These are phyloP conservation scores for Geotria australis DNA, from an alignment of 2,797 vertebrate species.

Conservation along the genomic window DNA sequence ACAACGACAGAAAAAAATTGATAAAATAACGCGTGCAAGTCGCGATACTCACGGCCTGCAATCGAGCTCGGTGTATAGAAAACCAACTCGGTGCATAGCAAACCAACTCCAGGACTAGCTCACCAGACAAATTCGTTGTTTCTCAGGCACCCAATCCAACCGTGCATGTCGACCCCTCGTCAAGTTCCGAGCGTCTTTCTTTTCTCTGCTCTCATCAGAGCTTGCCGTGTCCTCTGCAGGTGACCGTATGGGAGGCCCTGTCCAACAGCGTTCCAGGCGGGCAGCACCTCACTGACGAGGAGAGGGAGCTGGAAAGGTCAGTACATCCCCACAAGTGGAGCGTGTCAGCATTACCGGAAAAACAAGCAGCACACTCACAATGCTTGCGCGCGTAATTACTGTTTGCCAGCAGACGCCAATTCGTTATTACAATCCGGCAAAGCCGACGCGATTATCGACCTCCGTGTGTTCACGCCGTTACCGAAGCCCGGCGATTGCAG, in stretches of 20 bases:
- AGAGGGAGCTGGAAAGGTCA: conserved; percentile 49
- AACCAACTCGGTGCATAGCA: too few relatives aligned
- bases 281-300: conserved; percentile 35
- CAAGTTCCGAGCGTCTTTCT: neutral
- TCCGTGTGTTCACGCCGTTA: too few relatives aligned
- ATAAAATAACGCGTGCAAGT: too few relatives aligned
- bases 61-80: too few relatives aligned
- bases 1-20: too few relatives aligned
- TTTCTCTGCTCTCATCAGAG: too few relatives aligned
- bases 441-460: too few relatives aligned
- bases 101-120: too few relatives aligned
- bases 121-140: too few relatives aligned
- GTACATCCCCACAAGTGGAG: neutral
- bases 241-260: conserved; percentile 90
- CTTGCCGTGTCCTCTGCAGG: conserved; percentile 13
- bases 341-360: neutral
- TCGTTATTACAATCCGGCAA: neutral
- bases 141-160: too few relatives aligned
- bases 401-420: neutral
- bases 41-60: too few relatives aligned
- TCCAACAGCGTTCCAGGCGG: conserved; percentile 88
- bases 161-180: neutral
- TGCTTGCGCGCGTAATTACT: neutral
- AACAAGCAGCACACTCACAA: neutral
- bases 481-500: too few relatives aligned